Base-by-base conservation (phyloP, 2,888 invertebrate genomes). In the Drosophila prostipennis region DNA sequence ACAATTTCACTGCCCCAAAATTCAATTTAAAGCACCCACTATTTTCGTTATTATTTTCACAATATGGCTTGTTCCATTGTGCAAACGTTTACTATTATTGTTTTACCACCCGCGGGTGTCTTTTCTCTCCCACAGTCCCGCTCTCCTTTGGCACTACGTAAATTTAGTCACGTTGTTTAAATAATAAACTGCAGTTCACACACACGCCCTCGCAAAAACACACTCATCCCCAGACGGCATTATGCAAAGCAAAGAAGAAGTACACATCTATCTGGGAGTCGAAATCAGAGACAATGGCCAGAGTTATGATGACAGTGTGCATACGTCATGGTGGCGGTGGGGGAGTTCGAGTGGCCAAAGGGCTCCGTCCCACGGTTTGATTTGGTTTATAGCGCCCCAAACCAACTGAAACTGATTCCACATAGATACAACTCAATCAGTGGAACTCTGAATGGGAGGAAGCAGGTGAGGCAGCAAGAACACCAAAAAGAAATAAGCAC, bases 91-190 rank as follows among this genome's bases (percentile, higher is more conserved):
- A 64, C 74, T 87, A 77, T 82, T 82, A 84, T 87, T 87, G 78
- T 81, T 86, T 86, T 77, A 76, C 77, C 71, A 77, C 73, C 70
- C 72, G 74, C 55, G 71, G 71, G 71, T 72, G 52, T 68, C 80
- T 73, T 73, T 74, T 46, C 60, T 49, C 64, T 57, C 37, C 46
- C 61, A 60, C 45, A 23, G 45, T 42, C 54, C 55, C 45, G 37
- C 51, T 53, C 64, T 45, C 54, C 69, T 54, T 42, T 37, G 70
- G 73, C 80, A 81, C 74, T 67, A 72, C 79, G 76, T 77, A 78
- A 83, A 84, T 86, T 81, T 74, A 84, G 88, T 85, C 88, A 88
- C 88, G 88, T 88, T 85, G 76, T 77, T 83, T 87, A 87, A 85
- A 87, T 85, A 87, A 87, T 86, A 82, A 85, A 85, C 76, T 83